Percentiles rank a stretch among this genome's conserved stretches.
These are phyloP conservation scores for Trachythela sp. DNA, from an alignment of 64 coral and sea anemone species.

Conservation along the genomic window DNA sequence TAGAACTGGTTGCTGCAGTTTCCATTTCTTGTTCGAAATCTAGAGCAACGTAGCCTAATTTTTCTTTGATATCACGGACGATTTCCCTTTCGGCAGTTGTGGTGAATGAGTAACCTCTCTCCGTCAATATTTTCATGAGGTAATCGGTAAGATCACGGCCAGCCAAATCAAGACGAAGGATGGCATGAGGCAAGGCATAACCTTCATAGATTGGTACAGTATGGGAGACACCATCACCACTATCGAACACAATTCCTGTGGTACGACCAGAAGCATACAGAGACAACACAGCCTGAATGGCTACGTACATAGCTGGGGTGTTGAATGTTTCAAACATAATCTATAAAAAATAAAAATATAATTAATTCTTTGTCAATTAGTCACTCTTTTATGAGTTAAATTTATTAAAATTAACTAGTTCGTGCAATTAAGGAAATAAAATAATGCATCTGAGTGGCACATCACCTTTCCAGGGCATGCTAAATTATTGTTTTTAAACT, in stretches of 20 bases:
- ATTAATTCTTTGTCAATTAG: too few species aligned
- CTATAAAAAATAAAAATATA: background rate
- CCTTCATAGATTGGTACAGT: slow-evolving; percentile 27
- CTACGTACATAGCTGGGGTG: slow-evolving; percentile 15
- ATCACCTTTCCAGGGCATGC: too few species aligned
- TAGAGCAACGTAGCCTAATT: background rate
- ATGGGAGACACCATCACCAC: slow-evolving; percentile 26
- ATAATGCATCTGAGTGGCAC: too few species aligned
- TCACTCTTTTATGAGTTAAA: too few species aligned
- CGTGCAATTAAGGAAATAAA: too few species aligned
- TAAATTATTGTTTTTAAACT: too few species aligned
- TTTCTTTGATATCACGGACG: slow-evolving; percentile 7
- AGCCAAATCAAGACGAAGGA: slow-evolving; percentile 23
- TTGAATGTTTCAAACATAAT: slow-evolving; percentile 24
- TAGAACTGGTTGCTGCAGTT: background rate
- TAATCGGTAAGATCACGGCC: slow-evolving; percentile 9
- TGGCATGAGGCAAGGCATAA: slow-evolving; percentile 26
- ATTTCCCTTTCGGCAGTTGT: slow-evolving; percentile 17
- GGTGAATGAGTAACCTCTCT: slow-evolving; percentile 22
- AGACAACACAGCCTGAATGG: slow-evolving; percentile 9
- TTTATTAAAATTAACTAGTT: too few species aligned
- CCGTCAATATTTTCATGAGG: slow-evolving; percentile 1
- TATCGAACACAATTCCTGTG: slow-evolving; percentile 11
- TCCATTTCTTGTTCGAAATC: slow-evolving; percentile 19
- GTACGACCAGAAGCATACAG: slow-evolving; percentile 29